Conservation (phyloP, 2,888 invertebrate genomes). For the Lampropteryx suffumata region DNA sequence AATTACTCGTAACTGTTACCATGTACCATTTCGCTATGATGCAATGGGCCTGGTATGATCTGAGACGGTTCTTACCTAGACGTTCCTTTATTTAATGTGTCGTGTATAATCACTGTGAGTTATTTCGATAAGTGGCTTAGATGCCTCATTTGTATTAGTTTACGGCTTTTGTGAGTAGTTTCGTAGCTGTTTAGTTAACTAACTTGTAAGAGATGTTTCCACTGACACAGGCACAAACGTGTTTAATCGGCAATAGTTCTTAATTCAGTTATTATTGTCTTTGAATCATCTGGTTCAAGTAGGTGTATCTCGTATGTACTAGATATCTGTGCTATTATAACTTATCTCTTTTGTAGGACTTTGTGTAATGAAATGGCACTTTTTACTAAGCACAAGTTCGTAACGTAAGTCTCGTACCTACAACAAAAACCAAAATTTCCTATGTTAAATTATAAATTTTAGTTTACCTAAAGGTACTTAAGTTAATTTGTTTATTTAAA, state of each 20-base stretch:
- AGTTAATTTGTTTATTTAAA: no score
- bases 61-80: constrained; percentile 3
- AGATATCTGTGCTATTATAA: background rate
- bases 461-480: constrained; percentile 24
- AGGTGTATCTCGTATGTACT: background rate
- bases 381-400: constrained; percentile 19
- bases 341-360: no score
- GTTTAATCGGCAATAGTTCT: constrained; percentile 10
- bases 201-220: constrained; percentile 1
- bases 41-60: background rate
- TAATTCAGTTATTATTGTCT: constrained; percentile 1
- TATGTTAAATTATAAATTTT: constrained; percentile 4
- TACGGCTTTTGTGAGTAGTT: constrained; percentile 6
- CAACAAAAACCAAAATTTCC: background rate
- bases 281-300: constrained; percentile 4
- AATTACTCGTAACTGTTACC: no score
- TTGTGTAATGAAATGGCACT: constrained; percentile 18
- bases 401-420: constrained; percentile 5
- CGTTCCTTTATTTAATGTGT: constrained; percentile 9
- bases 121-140: constrained; percentile 5
- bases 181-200: constrained; percentile 1
- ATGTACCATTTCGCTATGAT: background rate
- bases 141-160: constrained; percentile 1
- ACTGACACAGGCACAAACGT: constrained; percentile 16
- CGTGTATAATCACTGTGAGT: background rate